Percentiles rank a stretch among this genome's conserved stretches.
phyloP scores from a whole-genome alignment of 1,140 invertebrate genomes.

The Rhagoletis pomonella region DNA sequence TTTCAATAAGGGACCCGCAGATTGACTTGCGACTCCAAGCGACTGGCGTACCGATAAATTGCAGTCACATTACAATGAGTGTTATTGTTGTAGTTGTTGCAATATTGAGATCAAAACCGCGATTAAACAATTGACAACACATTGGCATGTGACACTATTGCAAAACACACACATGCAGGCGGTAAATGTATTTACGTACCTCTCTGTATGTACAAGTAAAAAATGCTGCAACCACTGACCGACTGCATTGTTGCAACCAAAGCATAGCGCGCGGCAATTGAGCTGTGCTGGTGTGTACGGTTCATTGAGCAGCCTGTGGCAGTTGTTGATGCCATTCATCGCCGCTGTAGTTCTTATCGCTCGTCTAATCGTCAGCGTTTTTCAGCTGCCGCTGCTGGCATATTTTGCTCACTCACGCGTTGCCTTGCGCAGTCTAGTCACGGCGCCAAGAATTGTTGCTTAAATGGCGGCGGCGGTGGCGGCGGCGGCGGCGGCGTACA shows the following conservation, averaged over 20 bases:
- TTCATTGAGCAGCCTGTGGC: constrained; percentile 41
- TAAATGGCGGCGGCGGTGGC: not conserved
- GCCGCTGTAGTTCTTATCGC: constrained; percentile 37
- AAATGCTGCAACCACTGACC: not conserved
- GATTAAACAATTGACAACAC: constrained; percentile 44
- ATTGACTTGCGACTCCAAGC: not conserved
- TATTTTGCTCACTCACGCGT: constrained; percentile 39
- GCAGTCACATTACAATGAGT: not conserved
- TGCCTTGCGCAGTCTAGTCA: constrained; percentile 34
- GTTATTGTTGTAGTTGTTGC: not conserved
- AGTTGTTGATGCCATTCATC: constrained; percentile 36
- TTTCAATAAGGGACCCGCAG: constrained; percentile 34
- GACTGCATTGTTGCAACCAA: constrained; percentile 1
- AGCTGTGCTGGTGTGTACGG: not conserved
- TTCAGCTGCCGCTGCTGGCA: constrained; percentile 25
- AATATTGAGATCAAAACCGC: constrained; percentile 42
- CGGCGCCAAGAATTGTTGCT: constrained; percentile 41
- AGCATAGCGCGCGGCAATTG: not conserved
- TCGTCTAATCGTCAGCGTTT: not conserved
- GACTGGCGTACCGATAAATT: not conserved
- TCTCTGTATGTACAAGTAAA: too few species aligned
- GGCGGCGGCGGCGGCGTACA: not conserved
- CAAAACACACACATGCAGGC: not conserved
- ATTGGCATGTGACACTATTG: constrained; percentile 20
- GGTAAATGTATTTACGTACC: too few species aligned